These are phyloP conservation scores for Drosophila ananassae DNA, from an alignment of 1,140 invertebrate species.

Conservation along the genomic window DNA sequence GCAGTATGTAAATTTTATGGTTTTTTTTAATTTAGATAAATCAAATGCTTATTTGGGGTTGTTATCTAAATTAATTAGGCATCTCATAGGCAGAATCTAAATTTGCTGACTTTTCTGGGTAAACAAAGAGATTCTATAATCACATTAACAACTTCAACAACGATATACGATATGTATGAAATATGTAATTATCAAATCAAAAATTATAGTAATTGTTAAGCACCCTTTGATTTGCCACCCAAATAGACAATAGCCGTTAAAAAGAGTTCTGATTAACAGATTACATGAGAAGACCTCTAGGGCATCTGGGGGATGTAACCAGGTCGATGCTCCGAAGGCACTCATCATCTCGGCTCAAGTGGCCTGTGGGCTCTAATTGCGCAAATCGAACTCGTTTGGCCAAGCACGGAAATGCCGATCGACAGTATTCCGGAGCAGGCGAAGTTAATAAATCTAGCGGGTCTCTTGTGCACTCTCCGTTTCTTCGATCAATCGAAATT, in stretches of 20 bases:
- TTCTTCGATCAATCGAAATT: constrained; percentile 36
- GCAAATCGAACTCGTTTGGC: constrained; percentile 69
- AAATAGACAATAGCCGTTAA: constrained; percentile 1
- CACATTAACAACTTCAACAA: not conserved
- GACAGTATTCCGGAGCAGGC: not conserved
- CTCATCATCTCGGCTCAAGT: constrained; percentile 22
- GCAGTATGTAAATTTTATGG: too few relatives aligned
- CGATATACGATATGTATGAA: not conserved
- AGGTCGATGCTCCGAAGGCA: constrained; percentile 28
- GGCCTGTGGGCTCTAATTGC: constrained; percentile 34
- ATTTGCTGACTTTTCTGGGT: not conserved
- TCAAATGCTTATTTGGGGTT: too few relatives aligned
- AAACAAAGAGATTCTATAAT: not conserved
- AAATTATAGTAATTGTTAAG: not conserved
- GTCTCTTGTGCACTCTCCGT: constrained; percentile 24
- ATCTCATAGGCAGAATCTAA: too few relatives aligned
- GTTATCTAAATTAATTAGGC: not conserved
- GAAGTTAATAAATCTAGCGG: constrained; percentile 37
- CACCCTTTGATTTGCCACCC: not conserved
- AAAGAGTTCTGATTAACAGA: constrained; percentile 19
- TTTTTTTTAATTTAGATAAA: too few relatives aligned
- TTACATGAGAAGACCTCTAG: constrained; percentile 21
- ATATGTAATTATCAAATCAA: not conserved
- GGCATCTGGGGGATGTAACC: constrained; percentile 11
- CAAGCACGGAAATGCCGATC: constrained; percentile 60